Evolutionary conservation across 1,140 invertebrate genomes (phyloP), one percentile per base, ranked within the genome.

Genomic region (Zaprionus vittiger): DNA sequence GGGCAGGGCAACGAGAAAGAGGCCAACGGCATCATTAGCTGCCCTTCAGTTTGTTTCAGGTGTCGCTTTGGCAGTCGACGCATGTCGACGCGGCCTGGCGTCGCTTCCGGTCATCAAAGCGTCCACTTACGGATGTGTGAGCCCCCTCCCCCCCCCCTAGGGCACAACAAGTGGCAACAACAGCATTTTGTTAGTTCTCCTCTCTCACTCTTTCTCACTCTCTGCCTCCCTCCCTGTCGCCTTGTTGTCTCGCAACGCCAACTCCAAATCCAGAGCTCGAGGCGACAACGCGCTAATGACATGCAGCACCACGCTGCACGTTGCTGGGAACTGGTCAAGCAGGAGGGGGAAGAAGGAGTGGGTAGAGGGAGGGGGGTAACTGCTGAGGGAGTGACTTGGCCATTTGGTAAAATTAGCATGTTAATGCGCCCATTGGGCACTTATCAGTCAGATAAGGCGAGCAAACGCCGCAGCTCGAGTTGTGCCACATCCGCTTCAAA

Each of bases 221-320:
- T 31, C 1, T 28, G 6, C 74, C 41, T 11, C n/a, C 7, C 41
- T n/a, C n/a, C n/a, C n/a, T n/a, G 20, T 22, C 54, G 22, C 57
- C 66, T 69, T 63, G n/a, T n/a, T 47, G 41, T 47, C 41, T 47
- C 41, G 41, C 26, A 41, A 47, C 11, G 52, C 47, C 55, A 22
- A 24, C 59, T 77, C 38, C 17, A 67, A 67, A 44, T 52, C 44
- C 56, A 87, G 80, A 81, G 68, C 84, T 57, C 55, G 73, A 75
- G 84, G 84, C 84, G 84, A 87, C 84, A 89, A 80, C 73, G 66
- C 65, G 75, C 75, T 89, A 89, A 89, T 89, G 81, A 90, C 85
- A 84, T 81, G 83, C 84, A 84, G 70, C 81, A 84, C 77, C 81
- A 44, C 38, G 38, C 38, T 76, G 80, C 64, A 59, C 68, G 44